Evolutionary conservation across 2,888 invertebrate species (phyloP), one percentile per base, ranked within the genome.

Genomic region (Temnothorax unifasciatus): DNA sequence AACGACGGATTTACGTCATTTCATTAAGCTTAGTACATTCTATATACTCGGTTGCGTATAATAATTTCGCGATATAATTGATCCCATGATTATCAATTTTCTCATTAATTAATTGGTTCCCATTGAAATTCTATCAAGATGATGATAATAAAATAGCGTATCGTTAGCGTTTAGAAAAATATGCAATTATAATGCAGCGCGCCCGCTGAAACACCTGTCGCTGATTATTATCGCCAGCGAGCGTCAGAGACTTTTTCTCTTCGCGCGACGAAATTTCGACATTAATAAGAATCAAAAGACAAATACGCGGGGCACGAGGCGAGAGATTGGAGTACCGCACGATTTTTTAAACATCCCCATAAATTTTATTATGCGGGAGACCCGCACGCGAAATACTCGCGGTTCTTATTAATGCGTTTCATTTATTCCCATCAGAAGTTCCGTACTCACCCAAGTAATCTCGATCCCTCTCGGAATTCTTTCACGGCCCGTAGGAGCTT

Each of bases 251-350:
- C 11, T 18, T 81, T 34, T 61, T 38, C 66, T 52, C 54, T 29
- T n/a, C 4, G 34, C 25, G 44, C 25, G 54, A 68, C 44, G 5
- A 41, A 64, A 41, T 64, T 85, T 75, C 63, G 66, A 64, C 74
- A 73, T 85, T 89, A 86, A 87, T 87, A 83, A 87, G 86, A 84
- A 88, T 88, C 85, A 84, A 85, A 83, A 83, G 83, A 86, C 76
- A 75, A 86, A 75, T 82, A 54, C 61, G 57, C 34, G 4, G 34
- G 0, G 57, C 59, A 44, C 63, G 68, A 64, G 47, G 38, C 18
- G n/a, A 66, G 18, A 77, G 63, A 59, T 75, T 76, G 18, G 71
- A 74, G 69, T 15, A 18, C 54, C 25, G 47, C 57, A 21, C 59
- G 64, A 84, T 77, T 84, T 83, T 83, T 75, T 50, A 64, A 75